Evolutionary conservation across 2,113 vertebrate genomes (phyloP), one percentile per base, ranked within the genome.

Genomic region (Toxotes jaculatrix): DNA sequence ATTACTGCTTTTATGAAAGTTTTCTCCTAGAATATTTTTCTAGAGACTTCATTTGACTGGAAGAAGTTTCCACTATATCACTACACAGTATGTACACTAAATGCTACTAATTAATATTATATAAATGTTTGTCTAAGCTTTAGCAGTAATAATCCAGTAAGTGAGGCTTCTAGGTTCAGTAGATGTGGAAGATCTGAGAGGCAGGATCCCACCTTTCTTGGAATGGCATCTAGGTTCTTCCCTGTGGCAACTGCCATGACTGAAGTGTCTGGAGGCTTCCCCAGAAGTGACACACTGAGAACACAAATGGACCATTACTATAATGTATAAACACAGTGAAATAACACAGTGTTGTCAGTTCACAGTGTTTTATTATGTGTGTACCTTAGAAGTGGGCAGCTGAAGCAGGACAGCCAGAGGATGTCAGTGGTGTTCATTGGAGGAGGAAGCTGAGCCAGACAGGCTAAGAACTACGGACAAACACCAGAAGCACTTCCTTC

Each of bases 161-260:
- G n/a, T n/a, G n/a, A n/a, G n/a, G n/a, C n/a, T n/a, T n/a, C n/a
- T n/a, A n/a, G n/a, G n/a, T n/a, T n/a, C n/a, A n/a, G n/a, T n/a
- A n/a, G n/a, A n/a, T n/a, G n/a, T 12, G 6, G 61, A 13, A 19
- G 7, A 13, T 55, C 4, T 49, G n/a, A 34, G 7, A 10, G 12
- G 7, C 1, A 3, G 38, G 45, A 14, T 23, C 79, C 1, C 90
- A 99, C 98, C 97, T 99, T 99, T 88, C 96, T 97, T 42, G 98
- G 98, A 90, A 99, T 99, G 73, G 96, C 95, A 47, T 96, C 95
- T n/a, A 99, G 93, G 91, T 99, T 99, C 83, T 99, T 99, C 85
- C 98, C 98, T 8, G 98, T 99, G 21, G 98, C 98, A 72, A 98
- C 97, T 0, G 96, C 96, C 98, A 99, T 99, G 79, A 98, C 97